Conservation (phyloP, 2,888 invertebrate species). For the Helleia helle region DNA sequence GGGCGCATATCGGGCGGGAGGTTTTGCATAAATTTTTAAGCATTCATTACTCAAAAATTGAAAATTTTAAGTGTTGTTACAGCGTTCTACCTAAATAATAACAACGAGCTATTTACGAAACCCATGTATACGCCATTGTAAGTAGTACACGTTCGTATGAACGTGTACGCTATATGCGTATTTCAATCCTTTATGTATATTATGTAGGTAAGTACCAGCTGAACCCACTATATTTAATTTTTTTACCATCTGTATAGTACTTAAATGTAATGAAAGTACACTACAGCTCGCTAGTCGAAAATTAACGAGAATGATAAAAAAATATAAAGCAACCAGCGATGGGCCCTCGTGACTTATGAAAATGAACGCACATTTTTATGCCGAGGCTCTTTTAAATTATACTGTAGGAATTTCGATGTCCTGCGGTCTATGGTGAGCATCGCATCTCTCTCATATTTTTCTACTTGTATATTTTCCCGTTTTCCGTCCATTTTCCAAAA, state of each 20-base stretch:
- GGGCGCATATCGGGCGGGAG: too few relatives aligned
- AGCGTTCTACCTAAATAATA: too few relatives aligned
- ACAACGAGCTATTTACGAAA: too few relatives aligned
- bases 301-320: conserved; percentile 36
- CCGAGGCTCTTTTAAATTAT: conserved; percentile 39
- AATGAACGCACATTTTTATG: conserved; percentile 45
- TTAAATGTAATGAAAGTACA: conserved; percentile 13
- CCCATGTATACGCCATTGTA: too few relatives aligned
- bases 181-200: conserved; percentile 7
- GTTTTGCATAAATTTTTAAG: too few relatives aligned
- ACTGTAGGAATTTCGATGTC: conserved; percentile 49
- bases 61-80: too few relatives aligned
- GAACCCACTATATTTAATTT: background rate
- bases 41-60: too few relatives aligned
- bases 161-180: background rate
- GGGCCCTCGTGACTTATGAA: conserved; percentile 32
- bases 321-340: conserved; percentile 27
- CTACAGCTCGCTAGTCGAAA: conserved; percentile 25
- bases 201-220: background rate
- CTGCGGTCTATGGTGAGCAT: conserved; percentile 44
- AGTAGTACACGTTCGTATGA: too few relatives aligned
- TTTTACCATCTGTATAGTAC: conserved; percentile 9
- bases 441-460: conserved; percentile 36
- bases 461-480: conserved; percentile 32
- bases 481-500: conserved; percentile 16